phyloP scores from a whole-genome alignment of 2,888 invertebrate genomes.

The Himalopsyche anomala region DNA sequence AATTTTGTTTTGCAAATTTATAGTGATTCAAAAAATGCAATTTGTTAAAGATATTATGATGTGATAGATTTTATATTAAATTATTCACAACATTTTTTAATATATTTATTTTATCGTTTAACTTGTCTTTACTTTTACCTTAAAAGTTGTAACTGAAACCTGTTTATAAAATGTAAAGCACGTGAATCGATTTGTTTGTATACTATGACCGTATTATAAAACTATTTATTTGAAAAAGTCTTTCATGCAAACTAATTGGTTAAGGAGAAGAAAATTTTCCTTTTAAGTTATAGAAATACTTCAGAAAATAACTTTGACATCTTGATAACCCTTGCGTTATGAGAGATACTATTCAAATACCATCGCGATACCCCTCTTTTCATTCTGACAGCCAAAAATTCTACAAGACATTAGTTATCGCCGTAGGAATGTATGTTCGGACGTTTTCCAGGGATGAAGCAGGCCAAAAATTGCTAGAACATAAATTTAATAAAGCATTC shows the following conservation, averaged over 20 bases:
- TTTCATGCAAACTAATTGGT: constrained; percentile 7
- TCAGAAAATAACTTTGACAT: constrained; percentile 27
- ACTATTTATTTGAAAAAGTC: background rate
- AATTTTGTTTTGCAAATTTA: too few species aligned
- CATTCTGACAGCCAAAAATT: constrained; percentile 46
- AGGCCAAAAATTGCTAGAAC: constrained; percentile 41
- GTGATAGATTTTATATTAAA: too few species aligned
- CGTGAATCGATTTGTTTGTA: background rate
- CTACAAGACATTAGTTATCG: constrained; percentile 50
- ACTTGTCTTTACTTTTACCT: too few species aligned
- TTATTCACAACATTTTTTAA: too few species aligned
- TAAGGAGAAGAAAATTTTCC: constrained; percentile 1
- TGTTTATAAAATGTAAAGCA: background rate
- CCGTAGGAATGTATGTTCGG: constrained; percentile 56
- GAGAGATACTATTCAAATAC: constrained; percentile 6
- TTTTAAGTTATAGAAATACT: constrained; percentile 33
- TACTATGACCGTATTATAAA: background rate
- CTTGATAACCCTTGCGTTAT: constrained; percentile 8
- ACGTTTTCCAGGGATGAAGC: constrained; percentile 53
- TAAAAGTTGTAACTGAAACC: too few species aligned
- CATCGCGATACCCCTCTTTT: constrained; percentile 36
- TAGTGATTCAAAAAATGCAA: too few species aligned
- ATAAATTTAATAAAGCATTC: constrained; percentile 51
- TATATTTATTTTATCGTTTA: too few species aligned
- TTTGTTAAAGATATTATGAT: too few species aligned